Conservation (phyloP, 2,888 invertebrate species). For the Cryptocheilus praepositus region DNA sequence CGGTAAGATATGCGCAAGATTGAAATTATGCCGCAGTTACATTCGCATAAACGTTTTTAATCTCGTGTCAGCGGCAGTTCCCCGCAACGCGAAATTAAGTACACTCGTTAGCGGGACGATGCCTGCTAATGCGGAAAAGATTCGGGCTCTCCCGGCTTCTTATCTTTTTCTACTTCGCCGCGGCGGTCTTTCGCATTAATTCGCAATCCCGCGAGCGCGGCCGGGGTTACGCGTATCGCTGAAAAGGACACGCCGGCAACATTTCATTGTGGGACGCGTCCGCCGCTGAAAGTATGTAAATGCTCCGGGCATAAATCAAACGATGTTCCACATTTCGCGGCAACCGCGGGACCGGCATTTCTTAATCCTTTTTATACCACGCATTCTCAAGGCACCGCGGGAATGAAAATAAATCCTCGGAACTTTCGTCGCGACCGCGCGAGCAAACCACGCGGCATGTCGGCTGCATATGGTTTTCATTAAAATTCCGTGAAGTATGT, state of each 20-base stretch:
- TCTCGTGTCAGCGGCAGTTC: conserved; percentile 61
- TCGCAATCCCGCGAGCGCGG: conserved; percentile 37
- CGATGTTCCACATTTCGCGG: too few relatives aligned
- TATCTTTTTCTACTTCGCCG: conserved; percentile 47
- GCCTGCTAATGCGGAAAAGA: conserved; percentile 66
- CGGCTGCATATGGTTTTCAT: too few relatives aligned
- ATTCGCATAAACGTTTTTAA: conserved; percentile 64
- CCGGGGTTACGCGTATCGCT: conserved; percentile 19
- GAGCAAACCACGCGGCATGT: too few relatives aligned
- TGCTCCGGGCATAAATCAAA: too few relatives aligned
- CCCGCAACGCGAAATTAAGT: conserved; percentile 63
- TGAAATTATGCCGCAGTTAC: conserved; percentile 55
- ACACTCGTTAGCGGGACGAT: conserved; percentile 64
- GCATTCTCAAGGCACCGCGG: too few relatives aligned
- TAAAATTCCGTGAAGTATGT: too few relatives aligned
- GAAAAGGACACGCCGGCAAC: conserved; percentile 11
- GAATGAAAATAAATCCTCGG: too few relatives aligned
- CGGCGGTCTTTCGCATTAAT: conserved; percentile 49
- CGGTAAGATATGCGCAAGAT: conserved; percentile 16
- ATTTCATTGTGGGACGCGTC: conserved; percentile 15
- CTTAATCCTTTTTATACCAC: too few relatives aligned
- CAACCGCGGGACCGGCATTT: too few relatives aligned
- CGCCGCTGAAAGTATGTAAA: too few relatives aligned
- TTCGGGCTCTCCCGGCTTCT: conserved; percentile 45
- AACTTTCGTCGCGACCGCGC: too few relatives aligned